Percentiles rank a stretch among this genome's conserved stretches.
Evolutionary conservation across 2,888 invertebrate genomes (phyloP).

Genomic region (Drosophila kuntzei): DNA sequence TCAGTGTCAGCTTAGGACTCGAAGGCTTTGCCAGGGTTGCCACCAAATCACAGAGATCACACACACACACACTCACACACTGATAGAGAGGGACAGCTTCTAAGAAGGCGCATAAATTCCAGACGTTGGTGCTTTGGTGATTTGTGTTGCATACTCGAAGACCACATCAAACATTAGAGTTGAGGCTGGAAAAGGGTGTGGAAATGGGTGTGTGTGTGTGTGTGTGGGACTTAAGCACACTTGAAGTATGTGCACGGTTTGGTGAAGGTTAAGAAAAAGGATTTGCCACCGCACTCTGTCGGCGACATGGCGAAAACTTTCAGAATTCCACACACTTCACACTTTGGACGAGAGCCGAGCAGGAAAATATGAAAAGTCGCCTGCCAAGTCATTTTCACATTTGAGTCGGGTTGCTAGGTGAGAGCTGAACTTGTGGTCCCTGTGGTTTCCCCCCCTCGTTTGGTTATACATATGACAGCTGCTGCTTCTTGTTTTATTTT

Average conservation of each 20-base stretch:
- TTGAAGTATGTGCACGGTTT: conserved; percentile 71
- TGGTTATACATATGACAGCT: conserved; percentile 39
- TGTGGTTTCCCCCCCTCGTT: conserved; percentile 28
- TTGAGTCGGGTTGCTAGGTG: conserved; percentile 54
- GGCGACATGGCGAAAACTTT: conserved; percentile 23
- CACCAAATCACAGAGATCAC: conserved; percentile 71
- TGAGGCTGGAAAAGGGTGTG: conserved; percentile 4
- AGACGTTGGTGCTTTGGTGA: conserved; percentile 66
- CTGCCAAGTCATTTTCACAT: conserved; percentile 59
- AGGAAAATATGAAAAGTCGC: conserved; percentile 77
- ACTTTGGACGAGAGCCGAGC: conserved; percentile 11
- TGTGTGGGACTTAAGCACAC: conserved; percentile 63
- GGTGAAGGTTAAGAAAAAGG: conserved; percentile 76
- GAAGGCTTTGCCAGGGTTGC: conserved; percentile 39
- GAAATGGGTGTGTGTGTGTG: too few species aligned
- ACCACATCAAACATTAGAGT: conserved; percentile 71
- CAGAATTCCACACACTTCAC: conserved; percentile 24
- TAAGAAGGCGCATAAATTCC: conserved; percentile 76
- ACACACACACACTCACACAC: conserved; percentile 37
- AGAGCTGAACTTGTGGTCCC: conserved; percentile 42
- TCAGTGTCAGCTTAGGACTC: conserved; percentile 77
- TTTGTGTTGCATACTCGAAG: conserved; percentile 68
- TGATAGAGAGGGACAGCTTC: conserved; percentile 30
- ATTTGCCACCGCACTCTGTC: conserved; percentile 60
- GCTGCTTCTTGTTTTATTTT: conserved; percentile 27